Evolutionary conservation across 2,113 vertebrate genomes (phyloP).

Genomic region (Oreochromis spilurus): DNA sequence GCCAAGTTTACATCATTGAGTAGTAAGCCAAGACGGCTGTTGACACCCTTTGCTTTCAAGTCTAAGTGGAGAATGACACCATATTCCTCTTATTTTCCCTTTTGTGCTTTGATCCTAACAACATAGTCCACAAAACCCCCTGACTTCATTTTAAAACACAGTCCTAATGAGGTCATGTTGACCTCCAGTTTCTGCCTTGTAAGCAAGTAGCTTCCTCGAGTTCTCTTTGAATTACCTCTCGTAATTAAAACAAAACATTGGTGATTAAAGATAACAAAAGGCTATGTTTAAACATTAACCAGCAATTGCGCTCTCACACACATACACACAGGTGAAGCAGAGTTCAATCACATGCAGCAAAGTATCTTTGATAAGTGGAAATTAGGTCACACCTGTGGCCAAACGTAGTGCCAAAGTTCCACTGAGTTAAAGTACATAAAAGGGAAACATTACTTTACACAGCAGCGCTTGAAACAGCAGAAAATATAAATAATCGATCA

Average conservation of each 20-base stretch:
- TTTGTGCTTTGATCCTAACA: neutral
- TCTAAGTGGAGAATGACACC: neutral
- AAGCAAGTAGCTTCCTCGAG: neutral
- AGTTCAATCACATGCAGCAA: neutral
- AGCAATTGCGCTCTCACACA: neutral
- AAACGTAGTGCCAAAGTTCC: neutral
- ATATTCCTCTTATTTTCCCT: neutral
- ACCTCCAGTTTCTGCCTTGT: neutral
- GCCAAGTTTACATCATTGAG: slow-evolving; percentile 34
- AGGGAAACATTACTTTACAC: neutral
- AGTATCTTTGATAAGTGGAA: neutral
- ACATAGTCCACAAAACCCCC: neutral
- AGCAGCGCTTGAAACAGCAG: neutral
- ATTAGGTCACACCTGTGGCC: slow-evolving; percentile 7
- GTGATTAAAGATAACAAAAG: neutral
- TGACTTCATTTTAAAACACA: neutral
- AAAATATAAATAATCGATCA: neutral
- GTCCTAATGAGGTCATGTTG: neutral
- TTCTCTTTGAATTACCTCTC: neutral
- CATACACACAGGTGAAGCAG: neutral
- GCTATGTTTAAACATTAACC: neutral
- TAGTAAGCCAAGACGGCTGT: slow-evolving; percentile 20
- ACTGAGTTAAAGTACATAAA: neutral
- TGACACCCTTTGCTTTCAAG: slow-evolving; percentile 22
- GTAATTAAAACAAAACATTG: neutral